Evolutionary conservation across 2,888 invertebrate species (phyloP), one percentile per base, ranked within the genome.

Genomic region (Tillus elongatus): DNA sequence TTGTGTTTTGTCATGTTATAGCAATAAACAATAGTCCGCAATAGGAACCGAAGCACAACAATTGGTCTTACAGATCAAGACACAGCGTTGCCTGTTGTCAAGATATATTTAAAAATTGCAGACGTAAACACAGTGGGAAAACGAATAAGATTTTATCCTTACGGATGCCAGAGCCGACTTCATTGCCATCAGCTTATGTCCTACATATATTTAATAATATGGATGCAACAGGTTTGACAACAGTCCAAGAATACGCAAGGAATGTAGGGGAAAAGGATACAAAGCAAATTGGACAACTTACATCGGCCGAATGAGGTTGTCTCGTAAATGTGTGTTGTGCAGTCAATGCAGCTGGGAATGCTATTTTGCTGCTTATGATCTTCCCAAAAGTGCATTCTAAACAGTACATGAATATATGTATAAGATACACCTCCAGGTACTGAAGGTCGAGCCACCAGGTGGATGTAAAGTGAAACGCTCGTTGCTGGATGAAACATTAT

Each of bases 41-140:
- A n/a, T n/a, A n/a, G n/a, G n/a, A n/a, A n/a, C n/a, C n/a, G n/a
- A n/a, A n/a, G n/a, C n/a, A n/a, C n/a, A n/a, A n/a, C n/a, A n/a
- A n/a, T n/a, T n/a, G n/a, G n/a, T n/a, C n/a, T n/a, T n/a, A n/a
- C n/a, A n/a, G n/a, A n/a, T n/a, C n/a, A n/a, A 46, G 33, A 30
- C 13, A 27, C 28, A 37, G 29, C 15, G 30, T 33, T 13, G 28
- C 29, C 19, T 42, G 36, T 34, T 42, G 40, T 41, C 27, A 43
- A n/a, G n/a, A n/a, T n/a, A n/a, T n/a, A n/a, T n/a, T n/a, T n/a
- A n/a, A n/a, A n/a, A n/a, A n/a, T n/a, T n/a, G n/a, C n/a, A n/a
- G n/a, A n/a, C n/a, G n/a, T n/a, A n/a, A n/a, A n/a, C n/a, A n/a
- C n/a, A n/a, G n/a, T n/a, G n/a, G n/a, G 24, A 19, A 19, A 19